Percentiles rank a stretch among this genome's conserved stretches.
Evolutionary conservation across 2,888 invertebrate species (phyloP).

Genomic region (Neocrepidodera transversa): DNA sequence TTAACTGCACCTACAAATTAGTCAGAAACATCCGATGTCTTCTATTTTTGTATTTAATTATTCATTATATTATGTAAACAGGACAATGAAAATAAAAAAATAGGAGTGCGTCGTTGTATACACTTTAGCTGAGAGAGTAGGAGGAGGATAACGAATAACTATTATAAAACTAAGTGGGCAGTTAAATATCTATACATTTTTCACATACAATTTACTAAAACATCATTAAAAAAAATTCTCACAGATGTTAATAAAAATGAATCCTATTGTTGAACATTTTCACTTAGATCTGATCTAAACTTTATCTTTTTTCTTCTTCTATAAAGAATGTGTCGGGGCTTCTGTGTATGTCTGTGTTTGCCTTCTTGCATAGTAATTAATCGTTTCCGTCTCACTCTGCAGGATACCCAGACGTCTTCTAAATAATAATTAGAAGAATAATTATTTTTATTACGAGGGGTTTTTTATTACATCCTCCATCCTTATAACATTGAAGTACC

Average conservation of each 20-base stretch:
- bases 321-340: conserved; percentile 10
- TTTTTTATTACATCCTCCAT: conserved; percentile 5
- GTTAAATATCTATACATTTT: too few relatives aligned
- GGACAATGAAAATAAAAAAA: too few relatives aligned
- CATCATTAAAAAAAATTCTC: not conserved
- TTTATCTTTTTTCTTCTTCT: conserved; percentile 14
- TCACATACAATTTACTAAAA: too few relatives aligned
- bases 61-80: too few relatives aligned
- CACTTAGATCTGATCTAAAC: not conserved
- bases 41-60: too few relatives aligned
- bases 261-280: conserved; percentile 4
- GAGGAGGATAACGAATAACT: too few relatives aligned
- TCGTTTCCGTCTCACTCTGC: conserved; percentile 25
- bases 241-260: conserved; percentile 4
- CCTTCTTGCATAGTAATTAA: conserved; percentile 22
- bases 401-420: conserved; percentile 17
- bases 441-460: conserved; percentile 14
- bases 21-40: too few relatives aligned
- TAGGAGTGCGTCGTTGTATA: too few relatives aligned
- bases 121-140: too few relatives aligned
- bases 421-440: conserved; percentile 16
- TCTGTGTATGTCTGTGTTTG: conserved; percentile 13
- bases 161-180: too few relatives aligned
- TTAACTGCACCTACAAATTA: too few relatives aligned
- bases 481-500: not conserved